Evolutionary conservation across 2,888 invertebrate genomes (phyloP).

Genomic region (Sinhomidia bicolor): DNA sequence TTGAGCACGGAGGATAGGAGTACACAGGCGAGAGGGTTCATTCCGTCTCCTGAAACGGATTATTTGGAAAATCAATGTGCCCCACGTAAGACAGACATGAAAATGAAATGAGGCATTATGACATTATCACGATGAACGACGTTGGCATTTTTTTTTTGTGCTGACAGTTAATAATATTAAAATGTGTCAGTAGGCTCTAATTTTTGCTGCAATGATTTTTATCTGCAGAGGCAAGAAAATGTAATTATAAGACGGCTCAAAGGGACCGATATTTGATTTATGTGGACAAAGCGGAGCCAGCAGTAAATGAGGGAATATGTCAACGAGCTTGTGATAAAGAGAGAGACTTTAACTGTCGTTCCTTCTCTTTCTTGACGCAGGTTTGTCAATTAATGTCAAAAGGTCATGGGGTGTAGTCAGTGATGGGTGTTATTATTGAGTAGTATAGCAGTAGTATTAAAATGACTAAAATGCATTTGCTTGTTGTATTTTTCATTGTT

Average conservation of each 20-base stretch:
- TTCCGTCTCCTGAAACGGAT: constrained; percentile 82
- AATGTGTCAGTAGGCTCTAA: not conserved
- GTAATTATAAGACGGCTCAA: constrained; percentile 81
- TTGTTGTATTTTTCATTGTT: constrained; percentile 37
- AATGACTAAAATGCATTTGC: no score
- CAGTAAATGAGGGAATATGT: constrained; percentile 82
- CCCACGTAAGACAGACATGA: constrained; percentile 81
- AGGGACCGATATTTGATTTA: constrained; percentile 82
- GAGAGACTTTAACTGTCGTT: constrained; percentile 82
- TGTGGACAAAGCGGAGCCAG: constrained; percentile 82
- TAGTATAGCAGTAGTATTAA: no score
- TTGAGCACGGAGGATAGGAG: constrained; percentile 83
- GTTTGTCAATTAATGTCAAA: constrained; percentile 79
- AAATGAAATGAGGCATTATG: not conserved
- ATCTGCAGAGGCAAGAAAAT: constrained; percentile 81
- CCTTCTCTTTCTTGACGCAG: constrained; percentile 82
- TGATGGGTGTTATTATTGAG: not conserved
- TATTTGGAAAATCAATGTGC: constrained; percentile 84
- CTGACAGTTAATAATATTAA: not conserved
- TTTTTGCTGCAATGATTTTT: constrained; percentile 4
- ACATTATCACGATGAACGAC: not conserved
- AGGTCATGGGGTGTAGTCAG: no score
- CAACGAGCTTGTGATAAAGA: constrained; percentile 82
- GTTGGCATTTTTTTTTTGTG: not conserved
- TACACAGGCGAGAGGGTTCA: constrained; percentile 83